A percentile compares a stretch with the other conserved stretches of the same genome.
These are phyloP conservation scores for Dyspetes luteomarginatus DNA, from an alignment of 2,888 invertebrate genomes.

Conservation along the genomic window DNA sequence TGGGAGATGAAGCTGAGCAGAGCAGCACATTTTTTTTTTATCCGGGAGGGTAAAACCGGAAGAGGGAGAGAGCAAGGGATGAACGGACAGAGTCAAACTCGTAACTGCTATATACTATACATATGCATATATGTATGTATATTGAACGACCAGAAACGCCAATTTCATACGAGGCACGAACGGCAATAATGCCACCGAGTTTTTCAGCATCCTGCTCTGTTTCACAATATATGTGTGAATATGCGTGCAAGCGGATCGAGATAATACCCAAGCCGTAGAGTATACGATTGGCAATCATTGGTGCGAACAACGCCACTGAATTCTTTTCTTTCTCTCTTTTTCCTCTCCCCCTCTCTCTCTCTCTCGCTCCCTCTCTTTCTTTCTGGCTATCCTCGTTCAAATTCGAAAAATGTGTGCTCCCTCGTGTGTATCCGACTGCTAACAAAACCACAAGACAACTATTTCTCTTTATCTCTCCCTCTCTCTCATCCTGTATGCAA, in stretches of 20 bases:
- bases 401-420: not conserved
- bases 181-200: conserved; percentile 54
- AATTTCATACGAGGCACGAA: not conserved
- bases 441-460: not conserved
- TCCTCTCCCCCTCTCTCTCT: not conserved
- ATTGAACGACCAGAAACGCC: conserved; percentile 1
- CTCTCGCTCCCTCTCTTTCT: not conserved
- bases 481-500: not conserved
- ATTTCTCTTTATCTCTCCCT: not conserved
- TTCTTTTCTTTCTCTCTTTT: not conserved
- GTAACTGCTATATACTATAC: not conserved
- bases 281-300: conserved; percentile 45
- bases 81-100: conserved; percentile 7
- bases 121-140: not conserved
- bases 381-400: not conserved
- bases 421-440: not conserved
- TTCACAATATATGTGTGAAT: not conserved
- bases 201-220: conserved; percentile 16
- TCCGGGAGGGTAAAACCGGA: conserved; percentile 16
- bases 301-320: conserved; percentile 34
- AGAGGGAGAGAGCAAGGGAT: conserved; percentile 9
- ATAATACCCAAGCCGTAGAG: conserved; percentile 44
- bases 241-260: conserved; percentile 27
- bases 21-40: conserved; percentile 29
- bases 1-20: not conserved